Evolutionary conservation across 2,797 vertebrate genomes (phyloP), one percentile per base, ranked within the genome.

Genomic region (Microchirus variegatus): DNA sequence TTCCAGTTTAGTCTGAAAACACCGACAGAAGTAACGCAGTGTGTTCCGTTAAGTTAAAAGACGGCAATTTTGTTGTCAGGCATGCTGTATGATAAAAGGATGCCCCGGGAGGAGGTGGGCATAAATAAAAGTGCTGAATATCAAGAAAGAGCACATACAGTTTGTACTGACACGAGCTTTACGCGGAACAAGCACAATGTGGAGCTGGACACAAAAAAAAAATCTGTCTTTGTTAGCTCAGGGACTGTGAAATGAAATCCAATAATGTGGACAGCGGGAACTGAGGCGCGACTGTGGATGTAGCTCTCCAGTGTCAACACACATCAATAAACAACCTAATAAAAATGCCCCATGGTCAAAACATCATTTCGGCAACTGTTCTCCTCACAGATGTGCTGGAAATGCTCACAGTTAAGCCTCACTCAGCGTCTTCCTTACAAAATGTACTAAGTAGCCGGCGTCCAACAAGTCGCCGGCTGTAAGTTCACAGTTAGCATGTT

Each of bases 261-360:
- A 90, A 88, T 88, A 77, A 87, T 84, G 74, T 73, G 77, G 86
- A 89, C 81, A 87, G 81, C 70, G 17, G 76, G 77, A 78, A 78
- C 75, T 19, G 59, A 70, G 72, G 70, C 74, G 77, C 43, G 11
- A 59, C 76, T 73, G 55, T 64, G 75, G 75, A 77, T 81, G 83
- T 17, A 81, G 73, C 80, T 63, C 82, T 83, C 76, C 78, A 60
- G 69, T 87, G 87, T 90, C 89, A 88, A 85, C 87, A 83, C 75
- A 86, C 88, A 86, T 90, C 86, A 88, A 87, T 91, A 87, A 88
- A 84, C 81, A 89, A 80, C 55, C 77, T 77, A 81, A 86, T 87
- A 89, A 90, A 90, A 89, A 85, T 42, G 53, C 69, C 70, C 62
- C 35, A 42, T 63, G 82, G 84, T 84, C 70, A 79, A 85, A 89